Conservation (phyloP, 2,113 vertebrate genomes). For the Axis porcinus region DNA sequence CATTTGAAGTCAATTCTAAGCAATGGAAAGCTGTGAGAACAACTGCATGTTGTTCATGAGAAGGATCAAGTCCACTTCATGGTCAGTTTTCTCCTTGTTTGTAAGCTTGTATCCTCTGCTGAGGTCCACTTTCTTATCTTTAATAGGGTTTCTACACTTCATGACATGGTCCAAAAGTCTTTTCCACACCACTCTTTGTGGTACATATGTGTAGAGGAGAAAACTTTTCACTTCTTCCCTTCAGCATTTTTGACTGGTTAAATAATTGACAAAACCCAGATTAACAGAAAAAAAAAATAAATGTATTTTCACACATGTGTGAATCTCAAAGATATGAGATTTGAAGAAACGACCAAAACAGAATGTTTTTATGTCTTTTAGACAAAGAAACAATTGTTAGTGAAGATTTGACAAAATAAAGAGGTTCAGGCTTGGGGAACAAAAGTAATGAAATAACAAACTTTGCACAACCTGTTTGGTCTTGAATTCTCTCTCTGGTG, state of each 20-base stretch:
- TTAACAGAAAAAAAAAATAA: background rate
- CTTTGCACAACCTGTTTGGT: background rate
- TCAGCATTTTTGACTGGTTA: background rate
- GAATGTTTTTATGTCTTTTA: background rate
- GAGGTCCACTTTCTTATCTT: background rate
- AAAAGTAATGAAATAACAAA: background rate
- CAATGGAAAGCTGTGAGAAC: background rate
- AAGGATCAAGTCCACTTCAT: background rate
- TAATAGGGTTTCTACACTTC: background rate
- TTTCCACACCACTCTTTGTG: background rate
- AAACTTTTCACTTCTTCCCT: background rate
- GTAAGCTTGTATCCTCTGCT: accelerated
- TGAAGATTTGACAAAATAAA: background rate
- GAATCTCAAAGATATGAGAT: background rate
- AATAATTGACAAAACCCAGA: background rate
- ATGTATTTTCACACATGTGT: background rate
- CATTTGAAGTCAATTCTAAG: background rate
- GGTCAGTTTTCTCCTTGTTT: background rate
- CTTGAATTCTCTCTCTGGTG: background rate
- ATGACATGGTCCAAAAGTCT: background rate
- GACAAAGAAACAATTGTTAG: background rate
- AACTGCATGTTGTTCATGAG: background rate
- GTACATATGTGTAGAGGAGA: background rate
- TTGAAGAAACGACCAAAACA: background rate
- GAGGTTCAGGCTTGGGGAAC: background rate